Percentiles rank a stretch among this genome's conserved stretches.
These are phyloP conservation scores for Steinernema khuongi DNA, from an alignment of 1,140 invertebrate genomes.

Conservation along the genomic window DNA sequence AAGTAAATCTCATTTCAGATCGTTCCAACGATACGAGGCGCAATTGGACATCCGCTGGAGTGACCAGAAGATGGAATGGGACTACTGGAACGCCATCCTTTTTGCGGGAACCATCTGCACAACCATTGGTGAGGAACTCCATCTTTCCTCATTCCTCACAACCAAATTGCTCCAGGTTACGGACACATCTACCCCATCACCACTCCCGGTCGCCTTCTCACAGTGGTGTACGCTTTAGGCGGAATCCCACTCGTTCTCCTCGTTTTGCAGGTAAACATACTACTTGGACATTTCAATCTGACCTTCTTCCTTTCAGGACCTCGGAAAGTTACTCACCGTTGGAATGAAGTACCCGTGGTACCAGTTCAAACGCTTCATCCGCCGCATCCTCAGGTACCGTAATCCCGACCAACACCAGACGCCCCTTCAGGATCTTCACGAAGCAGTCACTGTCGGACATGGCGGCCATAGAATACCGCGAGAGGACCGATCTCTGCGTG, in stretches of 20 bases:
- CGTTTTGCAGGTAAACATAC: constrained; percentile 28
- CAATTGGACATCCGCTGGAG: constrained; percentile 37
- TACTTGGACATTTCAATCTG: too few relatives aligned
- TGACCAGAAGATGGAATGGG: constrained; percentile 40
- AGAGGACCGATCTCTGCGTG: constrained; percentile 28
- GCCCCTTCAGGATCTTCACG: constrained; percentile 33
- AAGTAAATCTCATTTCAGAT: constrained; percentile 20
- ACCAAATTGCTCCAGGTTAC: constrained; percentile 26
- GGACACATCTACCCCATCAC: constrained; percentile 41
- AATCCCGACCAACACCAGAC: constrained; percentile 3
- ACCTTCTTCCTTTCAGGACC: constrained; percentile 24
- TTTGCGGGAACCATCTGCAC: constrained; percentile 41
- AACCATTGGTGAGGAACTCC: constrained; percentile 29
- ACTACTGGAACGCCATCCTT: constrained; percentile 36
- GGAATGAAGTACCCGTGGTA: constrained; percentile 42
- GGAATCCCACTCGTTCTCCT: constrained; percentile 39
- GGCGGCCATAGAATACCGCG: constrained; percentile 32
- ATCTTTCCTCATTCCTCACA: not conserved
- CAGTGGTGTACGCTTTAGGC: constrained; percentile 35
- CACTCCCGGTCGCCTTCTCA: constrained; percentile 24
- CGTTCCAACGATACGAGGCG: constrained; percentile 25
- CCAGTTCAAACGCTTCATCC: constrained; percentile 35
- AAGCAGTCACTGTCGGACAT: constrained; percentile 39
- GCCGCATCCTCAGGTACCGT: constrained; percentile 26
- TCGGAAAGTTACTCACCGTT: constrained; percentile 38